These are phyloP conservation scores for Himalopsyche tibetana DNA, from an alignment of 2,888 invertebrate species.

Conservation along the genomic window DNA sequence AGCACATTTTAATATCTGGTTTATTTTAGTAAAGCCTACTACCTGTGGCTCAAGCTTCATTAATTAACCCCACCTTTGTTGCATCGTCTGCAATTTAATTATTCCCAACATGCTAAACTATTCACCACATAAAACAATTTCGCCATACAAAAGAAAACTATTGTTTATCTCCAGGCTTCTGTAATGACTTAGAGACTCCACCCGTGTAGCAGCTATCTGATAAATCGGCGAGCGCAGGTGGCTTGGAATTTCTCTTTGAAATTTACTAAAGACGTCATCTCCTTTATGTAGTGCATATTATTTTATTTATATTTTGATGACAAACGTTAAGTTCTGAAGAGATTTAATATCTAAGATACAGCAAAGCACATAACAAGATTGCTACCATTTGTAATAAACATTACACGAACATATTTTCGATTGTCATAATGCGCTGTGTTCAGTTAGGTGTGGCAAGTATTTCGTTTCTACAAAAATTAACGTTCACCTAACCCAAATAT, in stretches of 20 bases:
- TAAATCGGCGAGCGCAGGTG: neutral
- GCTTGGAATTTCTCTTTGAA: neutral
- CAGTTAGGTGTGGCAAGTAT: too few species aligned
- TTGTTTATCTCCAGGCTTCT: neutral
- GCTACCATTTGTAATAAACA: too few species aligned
- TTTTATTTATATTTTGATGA: neutral
- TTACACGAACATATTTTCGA: too few species aligned
- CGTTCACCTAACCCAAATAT: too few species aligned
- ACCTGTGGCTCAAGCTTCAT: conserved; percentile 12
- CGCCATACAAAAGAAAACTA: conserved; percentile 7
- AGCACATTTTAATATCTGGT: neutral
- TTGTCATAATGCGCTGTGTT: too few species aligned
- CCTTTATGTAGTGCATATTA: neutral
- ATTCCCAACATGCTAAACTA: neutral
- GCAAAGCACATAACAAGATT: too few species aligned
- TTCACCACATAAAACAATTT: conserved; percentile 14
- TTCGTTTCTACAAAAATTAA: too few species aligned
- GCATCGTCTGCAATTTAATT: conserved; percentile 23
- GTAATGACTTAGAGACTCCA: neutral
- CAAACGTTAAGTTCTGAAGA: too few species aligned
- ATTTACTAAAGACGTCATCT: neutral
- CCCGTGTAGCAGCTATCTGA: neutral
- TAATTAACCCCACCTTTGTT: conserved; percentile 17
- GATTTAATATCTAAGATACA: neutral
- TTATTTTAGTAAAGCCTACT: conserved; percentile 2